Evolutionary conservation across 2,888 invertebrate genomes (phyloP).

Genomic region (Mesorhabditis spiculigera): DNA sequence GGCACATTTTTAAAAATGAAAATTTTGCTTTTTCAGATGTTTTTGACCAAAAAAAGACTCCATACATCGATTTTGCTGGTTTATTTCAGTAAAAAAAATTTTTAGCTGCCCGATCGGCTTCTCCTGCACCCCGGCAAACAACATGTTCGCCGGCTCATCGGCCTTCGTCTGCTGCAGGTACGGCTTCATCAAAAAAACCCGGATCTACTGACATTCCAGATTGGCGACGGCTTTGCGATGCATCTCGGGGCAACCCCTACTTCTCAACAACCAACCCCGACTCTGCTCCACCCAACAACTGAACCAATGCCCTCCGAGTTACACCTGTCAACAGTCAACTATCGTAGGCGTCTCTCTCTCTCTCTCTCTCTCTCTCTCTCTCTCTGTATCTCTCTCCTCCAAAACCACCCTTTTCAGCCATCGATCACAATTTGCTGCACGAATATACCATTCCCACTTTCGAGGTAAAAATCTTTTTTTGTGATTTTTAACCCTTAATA

Average conservation of each 20-base stretch:
- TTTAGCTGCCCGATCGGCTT: slow-evolving; percentile 38
- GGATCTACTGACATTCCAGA: slow-evolving; percentile 33
- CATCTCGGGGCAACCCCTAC: slow-evolving; percentile 27
- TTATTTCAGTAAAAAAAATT: no score
- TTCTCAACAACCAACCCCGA: slow-evolving; percentile 36
- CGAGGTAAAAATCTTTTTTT: neutral
- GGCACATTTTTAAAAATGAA: neutral
- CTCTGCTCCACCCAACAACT: slow-evolving; percentile 27
- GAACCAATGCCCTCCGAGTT: slow-evolving; percentile 45
- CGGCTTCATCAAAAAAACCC: neutral
- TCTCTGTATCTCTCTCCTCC: neutral
- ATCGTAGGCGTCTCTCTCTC: slow-evolving; percentile 38
- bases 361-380: slow-evolving; percentile 21
- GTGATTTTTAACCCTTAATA: neutral
- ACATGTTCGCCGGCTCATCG: neutral
- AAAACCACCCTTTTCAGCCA: slow-evolving; percentile 23
- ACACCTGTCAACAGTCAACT: slow-evolving; percentile 46
- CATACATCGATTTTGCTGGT: neutral
- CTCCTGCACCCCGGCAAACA: slow-evolving; percentile 36
- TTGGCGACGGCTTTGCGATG: slow-evolving; percentile 41
- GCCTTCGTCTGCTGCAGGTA: neutral
- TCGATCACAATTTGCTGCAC: slow-evolving; percentile 37
- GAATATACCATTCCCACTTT: neutral
- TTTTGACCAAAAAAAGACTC: neutral
- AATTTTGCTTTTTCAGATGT: neutral